Evolutionary conservation across 2,888 invertebrate species (phyloP).

Genomic region (Lepidocyrtoides sp.): DNA sequence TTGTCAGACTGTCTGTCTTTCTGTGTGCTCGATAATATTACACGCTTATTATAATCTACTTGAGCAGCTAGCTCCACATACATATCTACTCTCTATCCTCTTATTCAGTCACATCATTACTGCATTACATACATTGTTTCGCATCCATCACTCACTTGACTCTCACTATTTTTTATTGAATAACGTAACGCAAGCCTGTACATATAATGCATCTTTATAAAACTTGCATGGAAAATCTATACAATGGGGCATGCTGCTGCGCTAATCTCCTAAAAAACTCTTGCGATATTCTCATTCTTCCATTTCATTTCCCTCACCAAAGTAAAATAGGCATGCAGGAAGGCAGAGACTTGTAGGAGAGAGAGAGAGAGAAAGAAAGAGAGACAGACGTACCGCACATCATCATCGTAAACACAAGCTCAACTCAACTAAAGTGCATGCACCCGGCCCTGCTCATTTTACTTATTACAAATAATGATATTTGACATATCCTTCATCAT

Average conservation of each 20-base stretch:
- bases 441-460: constrained; percentile 59
- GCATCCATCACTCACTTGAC: constrained; percentile 53
- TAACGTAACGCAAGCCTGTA: not conserved
- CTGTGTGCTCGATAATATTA: constrained; percentile 59
- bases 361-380: no score
- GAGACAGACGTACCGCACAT: constrained; percentile 13
- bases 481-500: constrained; percentile 73
- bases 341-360: no score
- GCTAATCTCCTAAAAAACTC: constrained; percentile 67
- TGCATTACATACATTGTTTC: constrained; percentile 9
- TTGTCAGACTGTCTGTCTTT: constrained; percentile 75
- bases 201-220: not conserved
- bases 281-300: constrained; percentile 70
- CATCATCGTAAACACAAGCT: constrained; percentile 33
- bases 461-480: constrained; percentile 76
- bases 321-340: not conserved
- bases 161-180: constrained; percentile 25
- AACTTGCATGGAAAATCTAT: not conserved
- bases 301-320: constrained; percentile 54
- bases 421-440: constrained; percentile 57
- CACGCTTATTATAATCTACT: constrained; percentile 62
- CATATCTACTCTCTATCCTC: not conserved
- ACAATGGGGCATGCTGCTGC: constrained; percentile 12
- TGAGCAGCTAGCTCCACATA: not conserved
- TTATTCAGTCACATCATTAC: not conserved